Evolutionary conservation across 2,888 invertebrate species (phyloP), one percentile per base, ranked within the genome.

Genomic region (Drosophila leonis): DNA sequence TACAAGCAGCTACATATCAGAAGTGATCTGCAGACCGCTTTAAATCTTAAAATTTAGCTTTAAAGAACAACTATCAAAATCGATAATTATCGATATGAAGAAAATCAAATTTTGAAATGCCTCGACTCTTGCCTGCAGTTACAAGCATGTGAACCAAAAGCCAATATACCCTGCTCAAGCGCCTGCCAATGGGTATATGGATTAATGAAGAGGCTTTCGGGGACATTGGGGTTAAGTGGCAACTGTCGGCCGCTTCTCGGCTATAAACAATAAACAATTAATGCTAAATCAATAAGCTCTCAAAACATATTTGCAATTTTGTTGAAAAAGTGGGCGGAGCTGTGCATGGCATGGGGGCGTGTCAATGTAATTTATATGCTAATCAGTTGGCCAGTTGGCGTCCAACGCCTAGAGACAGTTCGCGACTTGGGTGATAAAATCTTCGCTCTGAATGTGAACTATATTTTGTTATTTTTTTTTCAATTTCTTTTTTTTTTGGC

Each of bases 211-310:
- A 39, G 37, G 2, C 54, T 37, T 12, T 54, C 35, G 13, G 20
- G 15, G 10, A 13, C 41, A 29, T n/a, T 66, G 29, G n/a, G 24
- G 46, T 24, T 46, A 37, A 29, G 41, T 64, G 63, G 64, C 33
- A 33, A 35, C 18, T 42, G 41, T 10, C 31, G 49, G 18, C 10
- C 51, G 49, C 67, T 66, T 20, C 31, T 65, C 56, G 54, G 68
- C 87, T 89, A 89, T 88, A 82, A 89, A 89, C 90, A 86, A 88
- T 88, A 70, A 83, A 86, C 83, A 84, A 84, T 84, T 89, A 89
- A 88, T 83, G 85, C 70, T 88, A 88, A 90, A 83, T 85, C 88
- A 90, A 85, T 90, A 83, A 80, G 55, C 67, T 65, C 35, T 65
- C 65, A 72, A 72, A 65, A 65, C 74, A 78, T 68, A 73, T 81